Evolutionary conservation across 2,888 invertebrate genomes (phyloP).

Genomic region (Noctuana brunneofusca): DNA sequence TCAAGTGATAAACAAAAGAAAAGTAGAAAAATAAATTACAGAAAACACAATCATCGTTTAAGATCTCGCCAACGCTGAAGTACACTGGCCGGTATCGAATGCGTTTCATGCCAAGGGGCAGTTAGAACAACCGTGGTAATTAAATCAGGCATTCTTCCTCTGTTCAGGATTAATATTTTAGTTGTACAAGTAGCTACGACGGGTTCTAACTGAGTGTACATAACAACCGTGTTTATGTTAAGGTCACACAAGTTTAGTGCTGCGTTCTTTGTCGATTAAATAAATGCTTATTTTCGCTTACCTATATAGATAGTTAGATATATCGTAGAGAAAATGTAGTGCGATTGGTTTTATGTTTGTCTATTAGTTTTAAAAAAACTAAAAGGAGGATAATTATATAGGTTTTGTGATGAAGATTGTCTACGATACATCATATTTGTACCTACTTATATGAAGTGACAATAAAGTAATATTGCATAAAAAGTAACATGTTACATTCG

Average conservation of each 20-base stretch:
- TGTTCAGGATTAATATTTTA: conserved; percentile 63
- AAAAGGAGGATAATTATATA: too few species aligned
- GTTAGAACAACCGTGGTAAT: conserved; percentile 68
- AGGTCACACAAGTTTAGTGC: background rate
- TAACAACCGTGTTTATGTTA: conserved; percentile 23
- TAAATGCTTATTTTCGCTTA: background rate
- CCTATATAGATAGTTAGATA: background rate
- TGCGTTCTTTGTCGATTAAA: conserved; percentile 38
- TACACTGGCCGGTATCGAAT: conserved; percentile 36
- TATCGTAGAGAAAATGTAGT: background rate
- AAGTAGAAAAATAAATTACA: conserved; percentile 29
- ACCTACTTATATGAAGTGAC: too few species aligned
- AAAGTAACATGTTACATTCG: too few species aligned
- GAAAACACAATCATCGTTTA: conserved; percentile 33
- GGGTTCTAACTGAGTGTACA: conserved; percentile 52
- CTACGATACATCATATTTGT: too few species aligned
- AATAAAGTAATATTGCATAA: too few species aligned
- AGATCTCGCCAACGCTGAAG: conserved; percentile 36
- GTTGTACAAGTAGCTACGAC: conserved; percentile 62
- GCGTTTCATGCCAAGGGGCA: conserved; percentile 62
- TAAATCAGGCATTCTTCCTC: conserved; percentile 68
- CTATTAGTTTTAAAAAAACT: too few species aligned
- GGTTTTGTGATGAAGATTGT: too few species aligned
- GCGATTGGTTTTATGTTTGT: too few species aligned
- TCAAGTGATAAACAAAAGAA: conserved; percentile 19